A percentile compares a stretch with the other conserved stretches of the same genome.
Evolutionary conservation across 2,113 vertebrate species (phyloP).

Genomic region (Choloepus hoffmanni): DNA sequence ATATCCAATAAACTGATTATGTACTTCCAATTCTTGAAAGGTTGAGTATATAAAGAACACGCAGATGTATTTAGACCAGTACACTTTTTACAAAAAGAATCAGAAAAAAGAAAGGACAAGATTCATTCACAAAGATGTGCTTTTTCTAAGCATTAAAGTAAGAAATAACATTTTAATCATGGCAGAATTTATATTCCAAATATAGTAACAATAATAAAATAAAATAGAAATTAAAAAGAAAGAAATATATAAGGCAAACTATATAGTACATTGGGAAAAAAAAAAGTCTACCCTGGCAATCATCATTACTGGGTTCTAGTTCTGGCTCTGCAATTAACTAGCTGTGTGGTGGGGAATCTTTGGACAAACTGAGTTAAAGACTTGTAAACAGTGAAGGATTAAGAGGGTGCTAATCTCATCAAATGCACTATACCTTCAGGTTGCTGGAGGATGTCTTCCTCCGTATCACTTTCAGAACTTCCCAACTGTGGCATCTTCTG

Average conservation of each 20-base stretch:
- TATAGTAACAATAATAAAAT: not conserved
- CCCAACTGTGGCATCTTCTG: not conserved
- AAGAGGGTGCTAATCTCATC: not conserved
- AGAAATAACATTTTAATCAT: not conserved
- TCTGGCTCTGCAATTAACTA: not conserved
- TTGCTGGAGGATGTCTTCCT: not conserved
- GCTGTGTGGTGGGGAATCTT: not conserved
- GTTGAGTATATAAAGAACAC: not conserved
- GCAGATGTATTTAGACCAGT: not conserved
- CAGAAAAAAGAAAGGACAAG: slow-evolving; percentile 5
- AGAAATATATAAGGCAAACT: not conserved
- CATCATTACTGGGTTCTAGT: not conserved
- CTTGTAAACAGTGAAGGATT: not conserved
- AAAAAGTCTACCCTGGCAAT: not conserved
- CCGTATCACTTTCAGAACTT: not conserved
- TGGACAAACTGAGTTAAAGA: not conserved
- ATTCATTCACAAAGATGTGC: not conserved
- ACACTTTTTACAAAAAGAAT: not conserved
- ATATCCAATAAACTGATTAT: not conserved
- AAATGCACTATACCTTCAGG: not conserved
- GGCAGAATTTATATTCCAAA: not conserved
- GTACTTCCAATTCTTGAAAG: not conserved
- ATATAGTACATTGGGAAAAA: no score
- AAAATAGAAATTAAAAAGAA: slow-evolving; percentile 9
- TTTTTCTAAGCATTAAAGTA: slow-evolving; percentile 2